phyloP scores from a whole-genome alignment of 2,888 invertebrate genomes.

The Drosophila mayaguana region DNA sequence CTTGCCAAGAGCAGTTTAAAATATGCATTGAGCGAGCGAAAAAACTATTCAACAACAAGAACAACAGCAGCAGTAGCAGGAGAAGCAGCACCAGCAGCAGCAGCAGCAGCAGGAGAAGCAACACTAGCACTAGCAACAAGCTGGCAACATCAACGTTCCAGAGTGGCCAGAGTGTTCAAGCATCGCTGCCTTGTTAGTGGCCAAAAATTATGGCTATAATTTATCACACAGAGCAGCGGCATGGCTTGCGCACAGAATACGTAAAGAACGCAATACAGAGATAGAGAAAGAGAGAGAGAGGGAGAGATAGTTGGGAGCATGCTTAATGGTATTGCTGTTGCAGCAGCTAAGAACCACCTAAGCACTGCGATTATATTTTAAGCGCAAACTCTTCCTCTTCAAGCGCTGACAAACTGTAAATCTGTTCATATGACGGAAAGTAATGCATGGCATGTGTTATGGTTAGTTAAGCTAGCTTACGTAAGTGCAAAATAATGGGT shows the following conservation, averaged over 20 bases:
- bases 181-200: constrained; percentile 60
- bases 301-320: neutral
- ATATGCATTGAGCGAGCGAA: constrained; percentile 64
- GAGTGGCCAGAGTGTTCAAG: constrained; percentile 36
- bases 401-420: constrained; percentile 44
- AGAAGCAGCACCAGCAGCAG: constrained; percentile 3
- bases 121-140: no score
- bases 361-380: constrained; percentile 35
- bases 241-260: neutral
- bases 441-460: constrained; percentile 27
- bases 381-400: constrained; percentile 38
- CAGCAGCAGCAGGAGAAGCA: constrained; percentile 16
- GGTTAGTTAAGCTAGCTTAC: neutral
- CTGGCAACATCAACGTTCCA: constrained; percentile 43
- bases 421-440: constrained; percentile 49
- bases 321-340: constrained; percentile 9
- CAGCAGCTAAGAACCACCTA: constrained; percentile 15
- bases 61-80: constrained; percentile 11
- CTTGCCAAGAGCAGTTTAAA: constrained; percentile 63
- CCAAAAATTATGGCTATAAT: constrained; percentile 74
- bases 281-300: neutral
- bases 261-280: neutral
- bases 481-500: neutral
- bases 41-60: constrained; percentile 45
- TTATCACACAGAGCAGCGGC: constrained; percentile 60